phyloP scores from a whole-genome alignment of 2,113 vertebrate genomes.

The Etia nguti region DNA sequence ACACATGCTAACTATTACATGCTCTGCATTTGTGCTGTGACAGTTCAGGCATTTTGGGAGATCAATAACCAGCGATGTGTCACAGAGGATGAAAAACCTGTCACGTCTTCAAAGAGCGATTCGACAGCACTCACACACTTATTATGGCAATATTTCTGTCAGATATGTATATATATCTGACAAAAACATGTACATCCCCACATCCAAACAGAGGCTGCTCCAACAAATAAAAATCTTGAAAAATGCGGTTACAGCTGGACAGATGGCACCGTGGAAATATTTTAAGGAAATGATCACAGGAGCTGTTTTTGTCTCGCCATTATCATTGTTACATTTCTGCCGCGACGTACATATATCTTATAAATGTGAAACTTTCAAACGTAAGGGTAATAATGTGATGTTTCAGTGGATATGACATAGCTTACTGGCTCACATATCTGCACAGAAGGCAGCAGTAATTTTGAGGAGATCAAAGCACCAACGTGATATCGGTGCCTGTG shows the following conservation, averaged over 20 bases:
- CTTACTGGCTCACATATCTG: background rate
- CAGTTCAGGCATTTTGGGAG: background rate
- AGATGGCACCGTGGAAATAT: conserved; percentile 21
- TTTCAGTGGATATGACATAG: background rate
- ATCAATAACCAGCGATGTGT: background rate
- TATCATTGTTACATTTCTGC: background rate
- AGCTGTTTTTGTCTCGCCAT: background rate
- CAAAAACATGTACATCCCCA: background rate
- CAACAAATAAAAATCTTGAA: background rate
- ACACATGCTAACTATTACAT: background rate
- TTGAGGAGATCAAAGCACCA: background rate
- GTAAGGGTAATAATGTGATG: background rate
- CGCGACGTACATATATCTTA: background rate
- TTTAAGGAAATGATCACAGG: conserved; percentile 1
- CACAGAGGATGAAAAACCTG: background rate
- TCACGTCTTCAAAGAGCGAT: background rate
- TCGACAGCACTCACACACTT: background rate
- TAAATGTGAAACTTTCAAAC: conserved; percentile 23
- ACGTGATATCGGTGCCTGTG: background rate
- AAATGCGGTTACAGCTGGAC: background rate
- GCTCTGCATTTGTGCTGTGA: background rate
- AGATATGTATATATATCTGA: background rate
- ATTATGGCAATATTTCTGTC: background rate
- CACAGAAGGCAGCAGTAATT: background rate
- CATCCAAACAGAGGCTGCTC: background rate